Base-by-base conservation (phyloP, 2,797 vertebrate genomes). In the Onychomys leucogaster region DNA sequence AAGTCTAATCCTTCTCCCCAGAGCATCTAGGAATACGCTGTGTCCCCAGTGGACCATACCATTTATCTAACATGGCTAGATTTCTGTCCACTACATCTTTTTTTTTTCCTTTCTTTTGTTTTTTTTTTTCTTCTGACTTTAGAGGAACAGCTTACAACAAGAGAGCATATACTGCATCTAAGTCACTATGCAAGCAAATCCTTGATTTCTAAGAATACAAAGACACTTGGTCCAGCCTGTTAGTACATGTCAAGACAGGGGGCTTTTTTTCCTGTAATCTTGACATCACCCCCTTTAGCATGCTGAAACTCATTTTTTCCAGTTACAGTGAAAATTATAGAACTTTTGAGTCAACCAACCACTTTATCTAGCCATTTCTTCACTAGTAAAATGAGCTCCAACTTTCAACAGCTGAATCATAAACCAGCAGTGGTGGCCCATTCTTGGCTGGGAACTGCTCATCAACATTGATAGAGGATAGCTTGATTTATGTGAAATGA, bases 321-420 rank as follows among this genome's bases (percentile, higher is more conserved):
- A 95, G 41, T 57, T 43, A 89, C 83, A 92, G 8, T 49, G 16
- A 21, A 8, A 87, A 77, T 78, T 23, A 84, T 8, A 57, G 49
- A 21, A 80, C 75, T 89, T 93, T 76, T 75, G 78, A 46, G 69
- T 93, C 16, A 88, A 55, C 46, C 91, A 65, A 49, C 2, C 25
- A n/a, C 25, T 83, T 78, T 34, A 57, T 3, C 85, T 88, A 90
- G 37, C 59, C 16, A 10, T 71, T 69, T 57, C 65, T 76, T 82
- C 41, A 77, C 34, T 78, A 9, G 13, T 32, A 89, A 94, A 90
- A 83, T 43, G 3, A 27, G 7, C 52, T 75, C 25, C 69, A 77
- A 16, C 95, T 95, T 89, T 93, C 59, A 96, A 57, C 37, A 88
- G 41, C 34, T 67, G 21, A 84, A 34, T 94, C 92, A 78, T 1